Base-by-base conservation (phyloP, 1,140 invertebrate genomes). In the Drosophila pectinifera region DNA sequence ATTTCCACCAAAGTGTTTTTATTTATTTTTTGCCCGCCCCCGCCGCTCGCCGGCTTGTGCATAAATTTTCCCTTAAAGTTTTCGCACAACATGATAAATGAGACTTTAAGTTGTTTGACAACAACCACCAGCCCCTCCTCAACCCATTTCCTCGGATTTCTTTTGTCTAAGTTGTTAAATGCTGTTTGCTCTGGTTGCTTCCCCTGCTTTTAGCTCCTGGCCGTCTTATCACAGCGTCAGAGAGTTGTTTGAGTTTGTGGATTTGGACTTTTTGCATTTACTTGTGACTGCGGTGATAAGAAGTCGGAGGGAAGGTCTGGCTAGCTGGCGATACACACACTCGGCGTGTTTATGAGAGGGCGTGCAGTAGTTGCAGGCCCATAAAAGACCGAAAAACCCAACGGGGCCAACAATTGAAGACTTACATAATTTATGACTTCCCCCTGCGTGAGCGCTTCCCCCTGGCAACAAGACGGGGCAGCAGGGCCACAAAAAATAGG, bases 51-150 rank as follows among this genome's bases (percentile, higher is more conserved):
- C 46, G n/a, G 45, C 64, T 74, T 62, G 49, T 85, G 73, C 73
- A 80, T 85, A 84, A 72, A 84, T 85, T 85, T 61, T 61, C 53
- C 64, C 62, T 84, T 89, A 69, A 89, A 89, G 73, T 89, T 89
- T 73, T 70, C 67, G 63, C 64, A 77, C 73, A 83, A 83, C 70
- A 90, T 91, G 90, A 91, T 91, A 90, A 91, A 91, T 91, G 81
- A 90, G 73, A 84, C 76, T 91, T 91, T 91, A 91, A 91, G 85
- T 91, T 90, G 79, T 91, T 89, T 91, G 80, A 85, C 78, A 78
- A 85, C 78, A 78, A 18, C 22, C 41, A 11, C 28, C 34, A 16
- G 45, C 48, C 10, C 14, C 6, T 10, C 20, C 18, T 6, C 34
- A 80, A 58, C 64, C 65, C 75, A 67, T 69, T 56, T 69, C 31